Evolutionary conservation across 2,113 vertebrate genomes (phyloP).

Genomic region (Xiphias gladius): DNA sequence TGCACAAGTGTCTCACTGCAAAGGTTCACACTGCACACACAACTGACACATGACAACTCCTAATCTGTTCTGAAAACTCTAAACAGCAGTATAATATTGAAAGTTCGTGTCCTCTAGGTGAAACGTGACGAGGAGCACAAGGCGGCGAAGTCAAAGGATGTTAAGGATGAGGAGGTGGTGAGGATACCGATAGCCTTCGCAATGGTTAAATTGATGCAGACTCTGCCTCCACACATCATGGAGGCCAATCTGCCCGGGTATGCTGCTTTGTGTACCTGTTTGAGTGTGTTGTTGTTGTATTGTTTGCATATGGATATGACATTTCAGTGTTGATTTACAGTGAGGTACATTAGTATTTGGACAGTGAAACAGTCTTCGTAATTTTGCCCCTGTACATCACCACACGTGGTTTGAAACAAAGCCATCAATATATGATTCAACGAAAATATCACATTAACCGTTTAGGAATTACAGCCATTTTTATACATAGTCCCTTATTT

Average conservation of each 20-base stretch:
- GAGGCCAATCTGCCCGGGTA: slow-evolving; percentile 93
- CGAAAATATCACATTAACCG: too few species aligned
- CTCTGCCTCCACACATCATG: slow-evolving; percentile 91
- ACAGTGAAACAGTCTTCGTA: too few species aligned
- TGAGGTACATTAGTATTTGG: too few species aligned
- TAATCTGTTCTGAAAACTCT: background rate
- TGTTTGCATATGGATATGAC: background rate
- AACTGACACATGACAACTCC: background rate
- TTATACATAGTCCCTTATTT: too few species aligned
- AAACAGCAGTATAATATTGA: background rate
- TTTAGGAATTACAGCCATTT: too few species aligned
- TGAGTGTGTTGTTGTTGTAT: background rate
- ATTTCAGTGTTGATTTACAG: too few species aligned
- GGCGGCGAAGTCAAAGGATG: slow-evolving; percentile 89
- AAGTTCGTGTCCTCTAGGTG: slow-evolving; percentile 79
- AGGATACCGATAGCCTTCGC: slow-evolving; percentile 95
- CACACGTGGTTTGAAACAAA: too few species aligned
- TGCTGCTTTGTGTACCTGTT: background rate
- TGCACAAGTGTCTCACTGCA: slow-evolving; percentile 93
- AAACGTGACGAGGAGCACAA: slow-evolving; percentile 96
- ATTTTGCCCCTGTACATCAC: too few species aligned
- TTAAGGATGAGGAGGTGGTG: slow-evolving; percentile 94
- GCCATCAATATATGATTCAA: too few species aligned
- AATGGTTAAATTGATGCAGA: slow-evolving; percentile 96
- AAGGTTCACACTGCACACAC: slow-evolving; percentile 84